Evolutionary conservation across 2,888 invertebrate genomes (phyloP).

Genomic region (Thelaira solivaga): DNA sequence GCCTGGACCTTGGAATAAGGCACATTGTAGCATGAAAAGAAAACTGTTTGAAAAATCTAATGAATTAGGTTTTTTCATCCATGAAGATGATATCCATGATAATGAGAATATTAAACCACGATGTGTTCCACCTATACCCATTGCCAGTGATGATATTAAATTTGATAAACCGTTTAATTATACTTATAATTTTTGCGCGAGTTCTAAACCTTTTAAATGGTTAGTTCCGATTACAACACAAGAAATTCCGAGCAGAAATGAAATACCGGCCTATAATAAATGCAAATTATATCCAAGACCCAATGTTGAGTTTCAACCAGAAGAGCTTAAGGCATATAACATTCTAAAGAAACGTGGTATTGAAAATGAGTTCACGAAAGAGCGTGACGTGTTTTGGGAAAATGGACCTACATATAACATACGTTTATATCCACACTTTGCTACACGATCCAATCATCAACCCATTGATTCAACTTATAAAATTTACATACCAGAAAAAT

Average conservation of each 20-base stretch:
- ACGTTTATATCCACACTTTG: slow-evolving; percentile 74
- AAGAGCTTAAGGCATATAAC: slow-evolving; percentile 72
- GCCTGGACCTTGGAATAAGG: slow-evolving; percentile 83
- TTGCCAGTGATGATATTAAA: slow-evolving; percentile 63
- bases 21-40: slow-evolving; percentile 68
- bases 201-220: slow-evolving; percentile 71
- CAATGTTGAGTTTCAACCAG: slow-evolving; percentile 72
- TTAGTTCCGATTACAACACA: slow-evolving; percentile 71
- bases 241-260: slow-evolving; percentile 65
- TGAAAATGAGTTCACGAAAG: slow-evolving; percentile 67
- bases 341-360: slow-evolving; percentile 66
- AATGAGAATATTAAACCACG: slow-evolving; percentile 17
- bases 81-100: slow-evolving; percentile 70
- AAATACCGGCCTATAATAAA: slow-evolving; percentile 73
- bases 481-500: slow-evolving; percentile 62
- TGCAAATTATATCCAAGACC: slow-evolving; percentile 72
- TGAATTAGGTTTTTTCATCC: slow-evolving; percentile 72
- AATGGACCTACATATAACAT: slow-evolving; percentile 61
- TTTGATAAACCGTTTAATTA: slow-evolving; percentile 67
- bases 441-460: slow-evolving; percentile 66
- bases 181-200: slow-evolving; percentile 67
- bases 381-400: slow-evolving; percentile 69
- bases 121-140: slow-evolving; percentile 62
- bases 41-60: slow-evolving; percentile 67
- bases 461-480: slow-evolving; percentile 62